Base-by-base conservation (phyloP, 2,888 invertebrate species). In the Agrypnus murinus region DNA sequence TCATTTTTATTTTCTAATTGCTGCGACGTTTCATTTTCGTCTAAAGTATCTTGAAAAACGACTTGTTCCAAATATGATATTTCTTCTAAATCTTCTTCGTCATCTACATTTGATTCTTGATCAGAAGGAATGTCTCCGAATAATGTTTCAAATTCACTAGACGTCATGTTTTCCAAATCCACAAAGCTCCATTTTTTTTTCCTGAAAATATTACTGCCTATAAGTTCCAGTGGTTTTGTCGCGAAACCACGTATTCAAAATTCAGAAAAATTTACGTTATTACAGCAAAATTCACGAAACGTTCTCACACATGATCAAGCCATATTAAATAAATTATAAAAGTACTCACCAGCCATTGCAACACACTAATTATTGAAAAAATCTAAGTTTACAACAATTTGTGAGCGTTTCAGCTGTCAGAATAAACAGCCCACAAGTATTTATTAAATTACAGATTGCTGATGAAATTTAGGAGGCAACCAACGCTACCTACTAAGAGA, bases 51-150 rank as follows among this genome's bases (percentile, higher is more conserved):
- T 5, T 17, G n/a, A n/a, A n/a, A n/a, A n/a, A n/a, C n/a, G n/a
- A n/a, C n/a, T n/a, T n/a, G n/a, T n/a, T n/a, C n/a, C n/a, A n/a
- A n/a, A n/a, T n/a, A n/a, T n/a, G n/a, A n/a, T n/a, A n/a, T 15
- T 19, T 46, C 46, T 5, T 14, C 15, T 17, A 46, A 3, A 46
- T 46, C 19, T 1, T 46, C 46, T 17, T 2, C 46, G 10, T 10
- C 15, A 46, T 19, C 46, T 46, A 46, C 46, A 17, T 46, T 17
- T 17, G 46, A 46, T 19, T 46, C 46, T 17, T 3, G 14, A 19
- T 17, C 46, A 2, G 46, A 46, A 46, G 17, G 46, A 14, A 17
- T 46, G 9, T 45, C 17, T 8, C 12, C 45, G 7, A 45, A n/a
- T 7, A 12, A 45, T 8, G 45, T 12, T 8, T n/a, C 8, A 8